Percentiles rank a stretch among this genome's conserved stretches.
These are phyloP conservation scores for Hypomesus transpacificus DNA, from an alignment of 2,113 vertebrate species.

Conservation along the genomic window DNA sequence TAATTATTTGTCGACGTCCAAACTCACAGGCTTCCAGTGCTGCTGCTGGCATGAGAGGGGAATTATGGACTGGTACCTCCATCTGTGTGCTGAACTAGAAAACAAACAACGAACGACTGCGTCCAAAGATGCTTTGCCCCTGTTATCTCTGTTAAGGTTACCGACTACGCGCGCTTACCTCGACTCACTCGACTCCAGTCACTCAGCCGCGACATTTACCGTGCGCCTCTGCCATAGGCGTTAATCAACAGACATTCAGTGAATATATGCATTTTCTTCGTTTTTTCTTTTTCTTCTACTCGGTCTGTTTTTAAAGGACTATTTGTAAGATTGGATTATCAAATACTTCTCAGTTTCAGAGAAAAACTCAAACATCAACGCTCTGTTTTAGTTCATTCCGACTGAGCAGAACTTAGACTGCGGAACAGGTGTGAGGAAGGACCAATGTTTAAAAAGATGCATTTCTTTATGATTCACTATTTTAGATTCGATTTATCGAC, in stretches of 20 bases:
- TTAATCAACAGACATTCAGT: neutral
- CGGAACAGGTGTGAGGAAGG: neutral
- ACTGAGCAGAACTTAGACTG: neutral
- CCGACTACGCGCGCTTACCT: constrained; percentile 19
- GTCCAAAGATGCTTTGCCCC: neutral
- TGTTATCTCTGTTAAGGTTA: constrained; percentile 2
- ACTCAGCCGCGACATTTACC: constrained; percentile 4
- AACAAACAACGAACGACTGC: neutral
- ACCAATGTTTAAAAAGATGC: neutral
- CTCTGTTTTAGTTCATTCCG: neutral
- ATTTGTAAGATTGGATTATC: neutral
- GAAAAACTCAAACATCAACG: neutral
- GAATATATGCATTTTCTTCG: neutral
- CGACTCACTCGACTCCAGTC: neutral
- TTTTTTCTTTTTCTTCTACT: neutral
- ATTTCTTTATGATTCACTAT: neutral
- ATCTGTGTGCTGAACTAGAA: constrained; percentile 6
- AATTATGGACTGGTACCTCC: neutral
- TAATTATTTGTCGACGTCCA: neutral
- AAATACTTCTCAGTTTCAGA: neutral
- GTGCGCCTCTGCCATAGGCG: neutral
- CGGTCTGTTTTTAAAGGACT: neutral
- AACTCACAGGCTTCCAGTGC: neutral
- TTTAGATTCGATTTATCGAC: no score
- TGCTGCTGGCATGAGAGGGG: neutral